Conservation (phyloP, 2,113 vertebrate genomes). For the Hippocampus guttulatus region DNA sequence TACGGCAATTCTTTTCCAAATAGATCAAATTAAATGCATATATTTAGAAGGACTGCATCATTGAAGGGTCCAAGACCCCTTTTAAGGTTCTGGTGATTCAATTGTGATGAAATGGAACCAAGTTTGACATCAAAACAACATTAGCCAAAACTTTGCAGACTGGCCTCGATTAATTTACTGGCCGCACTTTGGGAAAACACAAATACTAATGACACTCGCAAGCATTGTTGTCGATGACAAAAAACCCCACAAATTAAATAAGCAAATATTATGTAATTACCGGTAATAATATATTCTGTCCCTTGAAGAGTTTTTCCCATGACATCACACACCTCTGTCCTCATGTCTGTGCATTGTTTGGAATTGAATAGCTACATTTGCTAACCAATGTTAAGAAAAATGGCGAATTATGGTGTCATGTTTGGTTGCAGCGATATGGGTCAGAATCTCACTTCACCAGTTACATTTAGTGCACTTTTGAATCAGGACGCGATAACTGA, state of each 20-base stretch:
- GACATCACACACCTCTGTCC: too few species aligned
- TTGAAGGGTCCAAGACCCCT: slow-evolving; percentile 40
- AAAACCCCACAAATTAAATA: not conserved
- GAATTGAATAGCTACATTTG: too few species aligned
- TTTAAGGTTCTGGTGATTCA: slow-evolving; percentile 47
- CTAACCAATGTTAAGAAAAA: too few species aligned
- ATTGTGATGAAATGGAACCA: slow-evolving; percentile 46
- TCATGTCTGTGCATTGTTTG: too few species aligned
- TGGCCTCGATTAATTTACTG: slow-evolving; percentile 48
- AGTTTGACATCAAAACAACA: slow-evolving; percentile 53
- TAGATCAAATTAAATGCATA: slow-evolving; percentile 52
- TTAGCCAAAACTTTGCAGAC: slow-evolving; percentile 49
- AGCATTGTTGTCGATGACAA: not conserved
- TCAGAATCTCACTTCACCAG: too few species aligned
- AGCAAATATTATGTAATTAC: too few species aligned
- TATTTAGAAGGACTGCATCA: slow-evolving; percentile 48
- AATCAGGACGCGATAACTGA: too few species aligned
- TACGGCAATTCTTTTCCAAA: slow-evolving; percentile 30
- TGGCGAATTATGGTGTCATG: too few species aligned
- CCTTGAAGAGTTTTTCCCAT: too few species aligned
- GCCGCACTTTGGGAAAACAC: not conserved
- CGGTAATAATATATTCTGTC: too few species aligned
- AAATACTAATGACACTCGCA: not conserved
- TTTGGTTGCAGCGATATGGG: too few species aligned
- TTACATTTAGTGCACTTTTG: too few species aligned